phyloP scores from a whole-genome alignment of 2,113 vertebrate species.

The Petrocephalus microphthalmus region DNA sequence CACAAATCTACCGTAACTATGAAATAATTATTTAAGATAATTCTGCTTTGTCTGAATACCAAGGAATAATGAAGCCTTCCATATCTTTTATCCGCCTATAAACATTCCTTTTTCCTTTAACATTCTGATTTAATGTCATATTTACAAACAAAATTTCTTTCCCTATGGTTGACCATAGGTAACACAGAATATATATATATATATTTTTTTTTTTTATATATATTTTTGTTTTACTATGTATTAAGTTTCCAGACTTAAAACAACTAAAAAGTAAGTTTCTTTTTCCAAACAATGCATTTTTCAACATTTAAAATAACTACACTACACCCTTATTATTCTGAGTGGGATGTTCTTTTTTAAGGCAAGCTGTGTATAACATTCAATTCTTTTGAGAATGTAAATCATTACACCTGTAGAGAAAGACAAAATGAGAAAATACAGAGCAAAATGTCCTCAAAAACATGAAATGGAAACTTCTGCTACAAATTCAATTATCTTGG shows the following conservation, averaged over 20 bases:
- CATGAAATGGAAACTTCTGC: background rate
- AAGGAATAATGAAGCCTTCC: background rate
- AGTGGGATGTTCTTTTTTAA: background rate
- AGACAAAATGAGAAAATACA: background rate
- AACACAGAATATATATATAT: background rate
- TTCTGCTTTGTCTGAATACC: constrained; percentile 27
- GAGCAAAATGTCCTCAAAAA: background rate
- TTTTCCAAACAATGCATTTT: background rate
- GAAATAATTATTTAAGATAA: background rate
- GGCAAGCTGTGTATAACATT: constrained; percentile 3
- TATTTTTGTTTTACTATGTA: background rate
- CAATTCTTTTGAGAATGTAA: background rate
- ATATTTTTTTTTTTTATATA: background rate
- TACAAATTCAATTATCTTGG: background rate
- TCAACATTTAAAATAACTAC: background rate
- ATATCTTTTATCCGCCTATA: constrained; percentile 16
- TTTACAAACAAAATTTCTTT: constrained; percentile 43
- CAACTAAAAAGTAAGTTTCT: background rate
- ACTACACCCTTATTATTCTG: background rate
- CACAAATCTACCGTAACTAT: background rate
- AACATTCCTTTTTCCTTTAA: background rate
- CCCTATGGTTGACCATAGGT: constrained; percentile 14
- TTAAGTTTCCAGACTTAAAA: background rate
- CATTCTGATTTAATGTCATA: constrained; percentile 43
- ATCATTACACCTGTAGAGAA: background rate